Evolutionary conservation across 2,888 invertebrate genomes (phyloP), one percentile per base, ranked within the genome.

Genomic region (Norana najaformis): DNA sequence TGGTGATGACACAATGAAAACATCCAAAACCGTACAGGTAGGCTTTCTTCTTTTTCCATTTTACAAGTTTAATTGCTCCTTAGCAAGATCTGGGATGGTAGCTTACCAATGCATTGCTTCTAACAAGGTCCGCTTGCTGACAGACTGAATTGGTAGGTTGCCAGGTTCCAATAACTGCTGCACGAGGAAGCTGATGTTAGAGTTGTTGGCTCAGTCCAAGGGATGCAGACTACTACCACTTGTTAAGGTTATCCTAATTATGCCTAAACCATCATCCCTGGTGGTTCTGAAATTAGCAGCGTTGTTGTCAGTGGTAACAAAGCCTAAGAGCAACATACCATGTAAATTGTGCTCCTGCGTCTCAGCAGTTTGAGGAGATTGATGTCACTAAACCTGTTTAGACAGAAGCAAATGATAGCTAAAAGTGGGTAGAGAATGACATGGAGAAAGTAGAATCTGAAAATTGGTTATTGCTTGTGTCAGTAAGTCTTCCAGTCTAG

Each of bases 11-110:
- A 90, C 90, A 30, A 92, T 92, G 34, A 92, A 92, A 88, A 93
- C 94, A 6, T 92, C 94, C 34, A 93, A 92, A 35, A 94, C 94
- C 88, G 93, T 94, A 35, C 92, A 94, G 93, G 94, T 94, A 92
- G 18, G 6, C 23, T 47, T 41, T 41, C 41, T 18, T 41, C 41
- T 18, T 5, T 41, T 13, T 41, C 18, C 41, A 41, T 13, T 41
- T 41, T 41, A 13, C 41, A n/a, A n/a, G n/a, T n/a, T n/a, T 41
- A 41, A 41, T 41, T 41, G 18, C 41, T 41, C 14, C 1, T 41
- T 41, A 18, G 16, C 18, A 41, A 16, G 41, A 41, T 41, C 13
- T 41, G 14, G n/a, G 41, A 41, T 41, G 18, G 18, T 41, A 41
- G 41, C 41, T 41, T 41, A 18, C 41, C 13, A 41, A 11, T 41